These are phyloP conservation scores for Okamejei kenojei DNA, from an alignment of 2,797 vertebrate species.

Conservation along the genomic window DNA sequence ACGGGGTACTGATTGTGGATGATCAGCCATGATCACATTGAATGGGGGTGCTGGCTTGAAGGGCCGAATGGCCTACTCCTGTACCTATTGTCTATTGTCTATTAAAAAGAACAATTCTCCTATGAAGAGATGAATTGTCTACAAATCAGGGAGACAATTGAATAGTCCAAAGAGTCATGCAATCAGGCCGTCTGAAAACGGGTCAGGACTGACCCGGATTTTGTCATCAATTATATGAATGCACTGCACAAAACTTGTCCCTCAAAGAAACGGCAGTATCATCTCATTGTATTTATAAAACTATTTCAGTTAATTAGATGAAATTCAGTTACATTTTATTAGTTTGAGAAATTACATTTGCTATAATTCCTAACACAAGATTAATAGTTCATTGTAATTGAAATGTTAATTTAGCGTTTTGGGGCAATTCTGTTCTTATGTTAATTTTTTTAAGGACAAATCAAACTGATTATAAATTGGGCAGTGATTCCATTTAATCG, in stretches of 20 bases:
- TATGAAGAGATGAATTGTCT: too few species aligned
- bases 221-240: not conserved
- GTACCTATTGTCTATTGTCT: too few species aligned
- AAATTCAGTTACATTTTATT: not conserved
- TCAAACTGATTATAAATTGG: conserved; percentile 28
- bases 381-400: conserved; percentile 32
- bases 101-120: too few species aligned
- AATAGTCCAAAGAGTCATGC: too few species aligned
- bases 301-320: not conserved
- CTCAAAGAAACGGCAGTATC: not conserved
- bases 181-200: too few species aligned
- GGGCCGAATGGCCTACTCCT: too few species aligned
- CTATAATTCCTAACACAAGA: not conserved
- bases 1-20: too few species aligned
- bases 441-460: not conserved
- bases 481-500: conserved; percentile 24
- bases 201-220: too few species aligned
- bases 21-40: too few species aligned
- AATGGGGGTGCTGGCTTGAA: too few species aligned
- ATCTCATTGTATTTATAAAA: not conserved
- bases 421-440: not conserved
- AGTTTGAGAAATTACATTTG: conserved; percentile 31
- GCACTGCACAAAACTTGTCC: not conserved
- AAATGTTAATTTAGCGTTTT: conserved; percentile 30
- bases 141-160: too few species aligned